A percentile compares a stretch with the other conserved stretches of the same genome.
These are phyloP conservation scores for Folsomia candida DNA, from an alignment of 2,888 invertebrate species.

Conservation along the genomic window DNA sequence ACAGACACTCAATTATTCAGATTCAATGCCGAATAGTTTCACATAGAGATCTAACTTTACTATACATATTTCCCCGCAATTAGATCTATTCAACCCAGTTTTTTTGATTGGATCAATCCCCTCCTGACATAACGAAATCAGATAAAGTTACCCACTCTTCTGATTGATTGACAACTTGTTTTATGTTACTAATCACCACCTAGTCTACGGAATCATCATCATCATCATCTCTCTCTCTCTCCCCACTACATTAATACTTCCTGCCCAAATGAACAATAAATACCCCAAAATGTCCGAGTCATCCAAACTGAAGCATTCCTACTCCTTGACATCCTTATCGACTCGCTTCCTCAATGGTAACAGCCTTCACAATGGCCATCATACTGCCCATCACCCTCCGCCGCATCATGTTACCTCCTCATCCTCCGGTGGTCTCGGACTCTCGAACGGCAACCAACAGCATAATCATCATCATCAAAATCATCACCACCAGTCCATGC, in stretches of 20 bases:
- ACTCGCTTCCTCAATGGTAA: conserved; percentile 39
- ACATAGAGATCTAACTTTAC: too few species aligned
- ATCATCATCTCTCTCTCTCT: too few species aligned
- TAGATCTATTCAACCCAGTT: background rate
- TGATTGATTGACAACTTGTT: background rate
- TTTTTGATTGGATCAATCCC: background rate
- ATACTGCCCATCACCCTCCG: background rate
- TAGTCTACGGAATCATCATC: too few species aligned
- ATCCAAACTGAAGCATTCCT: conserved; percentile 44
- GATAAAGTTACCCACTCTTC: background rate
- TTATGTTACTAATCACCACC: too few species aligned
- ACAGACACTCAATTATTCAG: too few species aligned
- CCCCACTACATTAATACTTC: background rate
- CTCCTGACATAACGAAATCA: background rate
- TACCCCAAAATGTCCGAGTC: conserved; percentile 39
- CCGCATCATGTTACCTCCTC: background rate
- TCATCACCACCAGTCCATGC: background rate
- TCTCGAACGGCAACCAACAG: too few species aligned
- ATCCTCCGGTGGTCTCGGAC: background rate
- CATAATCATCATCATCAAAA: background rate
- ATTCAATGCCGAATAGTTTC: background rate
- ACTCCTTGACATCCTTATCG: conserved; percentile 45
- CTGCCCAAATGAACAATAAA: background rate
- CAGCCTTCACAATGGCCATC: background rate
- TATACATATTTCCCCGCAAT: too few species aligned